phyloP scores from a whole-genome alignment of 2,797 vertebrate genomes.

The Acanthopagrus latus region DNA sequence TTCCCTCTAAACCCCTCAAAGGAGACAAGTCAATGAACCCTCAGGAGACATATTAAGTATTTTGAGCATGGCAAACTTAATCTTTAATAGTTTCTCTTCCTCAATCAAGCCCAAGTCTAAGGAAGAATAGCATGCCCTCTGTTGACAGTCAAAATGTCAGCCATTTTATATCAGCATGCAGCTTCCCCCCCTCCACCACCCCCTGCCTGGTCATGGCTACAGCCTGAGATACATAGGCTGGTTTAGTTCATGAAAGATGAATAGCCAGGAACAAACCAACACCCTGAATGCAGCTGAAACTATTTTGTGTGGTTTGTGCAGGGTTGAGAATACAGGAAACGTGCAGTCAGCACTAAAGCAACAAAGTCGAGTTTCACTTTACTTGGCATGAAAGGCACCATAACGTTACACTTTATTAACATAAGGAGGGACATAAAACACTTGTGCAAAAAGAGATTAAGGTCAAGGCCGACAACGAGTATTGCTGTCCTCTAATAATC shows the following conservation, averaged over 20 bases:
- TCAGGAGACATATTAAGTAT: neutral
- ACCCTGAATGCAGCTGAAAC: constrained; percentile 52
- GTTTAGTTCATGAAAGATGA: constrained; percentile 68
- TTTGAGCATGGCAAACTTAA: neutral
- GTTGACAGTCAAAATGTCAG: constrained; percentile 84
- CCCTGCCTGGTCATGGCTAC: constrained; percentile 71
- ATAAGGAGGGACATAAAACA: constrained; percentile 30
- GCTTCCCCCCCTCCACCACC: constrained; percentile 64
- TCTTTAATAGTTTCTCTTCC: neutral
- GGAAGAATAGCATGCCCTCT: constrained; percentile 71
- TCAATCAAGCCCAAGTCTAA: constrained; percentile 10
- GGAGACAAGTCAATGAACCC: neutral
- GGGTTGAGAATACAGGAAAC: constrained; percentile 70
- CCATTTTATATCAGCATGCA: constrained; percentile 82
- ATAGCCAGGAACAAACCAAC: constrained; percentile 53
- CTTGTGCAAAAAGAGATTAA: constrained; percentile 19
- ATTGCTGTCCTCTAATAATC: constrained; percentile 20
- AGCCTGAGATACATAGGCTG: constrained; percentile 60
- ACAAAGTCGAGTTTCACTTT: constrained; percentile 75
- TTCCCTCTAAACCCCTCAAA: neutral
- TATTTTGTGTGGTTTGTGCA: constrained; percentile 67
- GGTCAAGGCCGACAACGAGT: constrained; percentile 42
- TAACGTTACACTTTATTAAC: constrained; percentile 68
- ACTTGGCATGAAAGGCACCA: constrained; percentile 60
- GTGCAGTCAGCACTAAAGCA: constrained; percentile 66